Base-by-base conservation (phyloP, 2,797 vertebrate genomes). In the Caiman crocodilus region DNA sequence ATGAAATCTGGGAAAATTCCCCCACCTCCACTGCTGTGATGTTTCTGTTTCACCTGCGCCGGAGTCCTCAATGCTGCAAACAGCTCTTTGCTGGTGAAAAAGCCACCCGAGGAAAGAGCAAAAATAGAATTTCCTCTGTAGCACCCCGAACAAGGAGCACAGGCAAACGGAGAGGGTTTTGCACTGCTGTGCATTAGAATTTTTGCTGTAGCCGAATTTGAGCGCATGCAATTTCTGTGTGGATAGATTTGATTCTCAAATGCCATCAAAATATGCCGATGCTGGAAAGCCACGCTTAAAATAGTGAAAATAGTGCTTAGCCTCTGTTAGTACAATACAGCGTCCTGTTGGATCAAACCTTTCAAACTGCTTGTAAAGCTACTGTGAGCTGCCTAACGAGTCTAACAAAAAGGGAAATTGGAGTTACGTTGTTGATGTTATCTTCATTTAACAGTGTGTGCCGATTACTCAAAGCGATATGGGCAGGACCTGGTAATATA, bases 381-480 rank as follows among this genome's bases (percentile, higher is more conserved):
- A 97, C 97, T 92, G 79, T 32, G 32, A 84, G 82, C 95, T 32
- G 78, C 94, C 85, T 30, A 89, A 93, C 11, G 7, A 73, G 88
- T 79, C 94, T 60, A 90, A 87, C 76, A 83, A 89, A 89, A 82
- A 65, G 97, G 97, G 97, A 90, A 93, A 97, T 97, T 96, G 97
- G 97, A 94, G 96, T 97, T 92, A 95, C 97, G 97, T 96, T 97
- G 96, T 98, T 96, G 98, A 95, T 95, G 17, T 98, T 98, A 96
- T 98, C 97, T 97, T 96, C 97, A 97, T 98, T 98, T 98, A 99
- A 99, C 99, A 99, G 99, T 99, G 98, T 98, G 98, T 99, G 99
- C 99, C 99, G 99, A 99, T 99, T 99, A 99, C 99, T 99, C 99
- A 98, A 99, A 99, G 99, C 99, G 99, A 99, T 99, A 99, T 98